phyloP scores from a whole-genome alignment of 2,797 vertebrate genomes.

The Glyptemys insculpta region DNA sequence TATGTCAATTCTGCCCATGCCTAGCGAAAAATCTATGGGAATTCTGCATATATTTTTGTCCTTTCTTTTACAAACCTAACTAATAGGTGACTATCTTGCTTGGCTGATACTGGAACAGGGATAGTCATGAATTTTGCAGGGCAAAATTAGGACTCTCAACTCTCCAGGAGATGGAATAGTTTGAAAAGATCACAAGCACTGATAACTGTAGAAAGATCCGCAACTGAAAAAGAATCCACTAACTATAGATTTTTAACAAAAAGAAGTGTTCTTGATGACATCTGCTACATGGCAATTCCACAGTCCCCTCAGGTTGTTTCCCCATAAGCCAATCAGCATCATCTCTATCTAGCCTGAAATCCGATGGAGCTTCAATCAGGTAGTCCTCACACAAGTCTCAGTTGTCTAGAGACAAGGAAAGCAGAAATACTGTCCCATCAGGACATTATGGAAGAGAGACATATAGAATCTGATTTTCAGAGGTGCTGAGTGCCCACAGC shows the following conservation, averaged over 20 bases:
- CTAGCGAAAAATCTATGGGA: not conserved
- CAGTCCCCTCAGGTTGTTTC: not conserved
- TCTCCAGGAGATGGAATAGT: not conserved
- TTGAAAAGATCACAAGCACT: not conserved
- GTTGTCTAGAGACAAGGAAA: too few relatives aligned
- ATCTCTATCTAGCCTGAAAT: not conserved
- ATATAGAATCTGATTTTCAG: too few relatives aligned
- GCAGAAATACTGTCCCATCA: too few relatives aligned
- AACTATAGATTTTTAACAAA: not conserved
- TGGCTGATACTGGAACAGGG: not conserved
- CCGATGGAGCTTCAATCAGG: too few relatives aligned
- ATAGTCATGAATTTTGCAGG: not conserved
- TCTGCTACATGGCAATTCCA: not conserved
- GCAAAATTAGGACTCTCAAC: not conserved
- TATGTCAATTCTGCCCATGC: not conserved
- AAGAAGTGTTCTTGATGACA: not conserved
- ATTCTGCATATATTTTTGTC: slow-evolving; percentile 1
- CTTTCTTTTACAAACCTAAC: slow-evolving; percentile 49
- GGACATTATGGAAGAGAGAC: too few relatives aligned
- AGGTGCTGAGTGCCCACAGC: too few relatives aligned
- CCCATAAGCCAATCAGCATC: not conserved
- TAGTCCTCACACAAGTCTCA: too few relatives aligned
- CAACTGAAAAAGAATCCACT: not conserved
- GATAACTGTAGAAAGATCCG: not conserved
- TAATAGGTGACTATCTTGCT: slow-evolving; percentile 54